These are phyloP conservation scores for Allophyes oxyacanthae DNA, from an alignment of 2,888 invertebrate species.

Conservation along the genomic window DNA sequence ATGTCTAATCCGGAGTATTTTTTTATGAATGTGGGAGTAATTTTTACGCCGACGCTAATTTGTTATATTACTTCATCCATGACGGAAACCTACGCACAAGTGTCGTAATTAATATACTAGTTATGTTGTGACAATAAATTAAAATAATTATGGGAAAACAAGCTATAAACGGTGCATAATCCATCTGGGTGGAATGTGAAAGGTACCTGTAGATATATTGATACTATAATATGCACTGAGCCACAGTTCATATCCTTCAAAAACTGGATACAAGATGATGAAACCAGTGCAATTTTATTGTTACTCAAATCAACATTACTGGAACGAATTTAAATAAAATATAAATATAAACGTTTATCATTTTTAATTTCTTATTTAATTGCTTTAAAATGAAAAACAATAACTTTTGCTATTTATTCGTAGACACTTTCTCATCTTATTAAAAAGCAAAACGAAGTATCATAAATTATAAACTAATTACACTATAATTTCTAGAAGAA, in stretches of 20 bases:
- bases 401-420: neutral
- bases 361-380: neutral
- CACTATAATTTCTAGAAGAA: constrained; percentile 75
- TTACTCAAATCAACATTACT: constrained; percentile 6
- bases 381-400: constrained; percentile 14
- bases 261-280: constrained; percentile 21
- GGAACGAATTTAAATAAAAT: constrained; percentile 4
- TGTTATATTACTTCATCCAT: neutral
- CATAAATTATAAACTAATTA: neutral
- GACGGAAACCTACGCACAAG: too few species aligned
- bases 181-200: constrained; percentile 9
- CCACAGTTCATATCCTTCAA: constrained; percentile 8
- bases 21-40: neutral
- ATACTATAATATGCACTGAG: neutral
- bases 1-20: neutral
- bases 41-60: neutral
- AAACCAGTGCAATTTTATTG: constrained; percentile 17
- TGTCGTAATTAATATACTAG: constrained; percentile 10
- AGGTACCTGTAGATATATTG: constrained; percentile 1
- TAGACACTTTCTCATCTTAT: constrained; percentile 9
- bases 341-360: neutral
- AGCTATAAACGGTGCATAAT: constrained; percentile 1
- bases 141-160: constrained; percentile 9
- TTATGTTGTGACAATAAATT: constrained; percentile 3
- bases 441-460: constrained; percentile 5